Evolutionary conservation across 2,797 vertebrate species (phyloP), one percentile per base, ranked within the genome.

Genomic region (Cuniculus paca): DNA sequence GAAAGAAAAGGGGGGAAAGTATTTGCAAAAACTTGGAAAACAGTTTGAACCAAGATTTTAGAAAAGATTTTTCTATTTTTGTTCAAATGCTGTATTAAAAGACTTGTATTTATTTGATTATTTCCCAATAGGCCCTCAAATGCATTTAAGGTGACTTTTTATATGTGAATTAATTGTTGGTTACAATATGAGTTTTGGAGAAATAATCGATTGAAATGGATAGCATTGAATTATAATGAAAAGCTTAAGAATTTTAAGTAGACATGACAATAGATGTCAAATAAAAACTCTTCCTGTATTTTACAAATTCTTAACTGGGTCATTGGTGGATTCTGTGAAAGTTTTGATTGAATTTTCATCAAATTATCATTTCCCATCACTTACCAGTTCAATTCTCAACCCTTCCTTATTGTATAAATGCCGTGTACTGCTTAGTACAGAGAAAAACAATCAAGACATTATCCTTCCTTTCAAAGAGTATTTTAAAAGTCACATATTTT

Each of bases 61-160:
- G 72, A 90, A 91, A 92, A 94, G 1, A 6, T 80, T 89, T 97
- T 84, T 61, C 34, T 82, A 48, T 77, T 42, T 83, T 83, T 94
- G 17, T 80, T 95, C 84, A 94, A 94, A 93, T 94, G 20, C 63
- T 88, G 1, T 78, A 52, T 90, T 88, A 82, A 96, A 94, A 31
- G 60, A 26, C 26, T 84, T 94, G 28, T 13, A 26, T 92, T 87
- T 96, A 90, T 96, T 96, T 77, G 58, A 94, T 75, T 90, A 95
- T 94, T 95, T 92, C 14, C 31, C 83, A 50, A 58, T 91, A 34
- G 28, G 10, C 9, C 42, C 72, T 89, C n/a, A 92, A 60, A 82
- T 93, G 22, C 68, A 95, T 79, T 90, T 95, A 88, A 94, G 75
- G 86, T 95, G 22, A 86, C 82, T 92, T 97, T 94, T 93, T 39